Percentiles rank a stretch among this genome's conserved stretches.
phyloP scores from a whole-genome alignment of 2,797 vertebrate species.

The Dromococcyx pavoninus region DNA sequence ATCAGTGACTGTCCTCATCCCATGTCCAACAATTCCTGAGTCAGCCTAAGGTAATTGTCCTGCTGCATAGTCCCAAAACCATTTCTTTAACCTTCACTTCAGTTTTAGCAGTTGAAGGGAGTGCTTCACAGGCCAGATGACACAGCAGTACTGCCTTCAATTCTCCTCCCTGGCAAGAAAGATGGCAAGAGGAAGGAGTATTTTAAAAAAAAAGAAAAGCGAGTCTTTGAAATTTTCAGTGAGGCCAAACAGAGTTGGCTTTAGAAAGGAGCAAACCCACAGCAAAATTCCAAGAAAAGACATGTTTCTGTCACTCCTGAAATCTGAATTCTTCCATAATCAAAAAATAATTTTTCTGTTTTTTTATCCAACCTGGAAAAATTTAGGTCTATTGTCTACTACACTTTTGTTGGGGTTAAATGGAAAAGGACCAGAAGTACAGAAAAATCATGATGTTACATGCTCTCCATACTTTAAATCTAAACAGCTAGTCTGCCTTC shows the following conservation, averaged over 20 bases:
- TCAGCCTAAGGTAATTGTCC: not conserved
- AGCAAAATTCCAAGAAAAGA: not conserved
- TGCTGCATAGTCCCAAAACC: not conserved
- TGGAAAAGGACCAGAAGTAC: not conserved
- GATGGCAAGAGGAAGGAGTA: not conserved
- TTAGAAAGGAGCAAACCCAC: not conserved
- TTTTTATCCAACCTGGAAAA: not conserved
- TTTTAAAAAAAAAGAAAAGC: not conserved
- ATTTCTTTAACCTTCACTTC: not conserved
- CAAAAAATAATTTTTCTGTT: not conserved
- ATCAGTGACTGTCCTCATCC: not conserved
- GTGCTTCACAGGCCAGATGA: not conserved
- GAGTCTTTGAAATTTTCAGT: not conserved
- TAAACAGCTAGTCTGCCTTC: not conserved
- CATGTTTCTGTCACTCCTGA: not conserved
- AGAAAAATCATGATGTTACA: not conserved
- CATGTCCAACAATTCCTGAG: not conserved
- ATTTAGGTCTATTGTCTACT: not conserved
- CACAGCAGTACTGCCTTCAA: not conserved
- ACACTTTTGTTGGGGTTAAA: not conserved
- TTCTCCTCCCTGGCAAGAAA: not conserved
- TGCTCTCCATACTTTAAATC: not conserved
- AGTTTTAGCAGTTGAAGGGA: not conserved
- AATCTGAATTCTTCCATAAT: not conserved
- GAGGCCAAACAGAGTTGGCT: not conserved